Base-by-base conservation (phyloP, 2,113 vertebrate genomes). In the Brachypteracias leptosomus region DNA sequence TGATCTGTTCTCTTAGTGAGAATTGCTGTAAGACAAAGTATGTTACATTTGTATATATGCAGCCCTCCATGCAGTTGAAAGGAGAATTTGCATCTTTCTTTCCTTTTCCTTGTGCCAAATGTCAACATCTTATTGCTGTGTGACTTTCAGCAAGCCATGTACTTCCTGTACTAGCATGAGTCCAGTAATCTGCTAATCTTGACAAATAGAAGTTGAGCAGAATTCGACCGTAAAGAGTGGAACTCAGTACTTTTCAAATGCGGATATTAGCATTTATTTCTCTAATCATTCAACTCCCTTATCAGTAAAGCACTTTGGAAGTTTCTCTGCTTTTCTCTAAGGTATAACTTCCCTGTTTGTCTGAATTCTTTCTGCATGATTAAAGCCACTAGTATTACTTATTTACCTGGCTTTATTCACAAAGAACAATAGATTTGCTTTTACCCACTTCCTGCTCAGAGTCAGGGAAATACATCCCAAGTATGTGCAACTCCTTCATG, bases 381-480 rank as follows among this genome's bases (percentile, higher is more conserved):
- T 89, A 83, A 91, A 91, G 18, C 28, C 73, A 61, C 28, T 3
- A 16, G 15, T 26, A 63, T 76, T 96, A 89, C 20, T 87, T 95
- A 89, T 88, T 94, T 95, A 95, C 91, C 81, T 82, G 54, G 28
- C n/a, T 73, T 66, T 94, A 70, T 65, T 93, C 58, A 89, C n/a
- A 75, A 42, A 54, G 73, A 94, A 91, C 77, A 95, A 91, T 54
- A 58, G 62, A 51, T 54, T 31, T 28, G 8, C 17, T 33, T 44
- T 72, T 75, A 82, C 16, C 49, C 21, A 66, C 40, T 94, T 96
- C 81, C 91, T 95, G 78, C 54, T 93, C 71, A 51, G 72, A 63
- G 26, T 54, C 74, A 89, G n/a, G 22, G 71, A 90, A 90, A 66
- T 28, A 55, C 4, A 61, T 80, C 9, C 16, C 46, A n/a, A 54